phyloP scores from a whole-genome alignment of 2,797 vertebrate species.

The Lepus oiostolus region DNA sequence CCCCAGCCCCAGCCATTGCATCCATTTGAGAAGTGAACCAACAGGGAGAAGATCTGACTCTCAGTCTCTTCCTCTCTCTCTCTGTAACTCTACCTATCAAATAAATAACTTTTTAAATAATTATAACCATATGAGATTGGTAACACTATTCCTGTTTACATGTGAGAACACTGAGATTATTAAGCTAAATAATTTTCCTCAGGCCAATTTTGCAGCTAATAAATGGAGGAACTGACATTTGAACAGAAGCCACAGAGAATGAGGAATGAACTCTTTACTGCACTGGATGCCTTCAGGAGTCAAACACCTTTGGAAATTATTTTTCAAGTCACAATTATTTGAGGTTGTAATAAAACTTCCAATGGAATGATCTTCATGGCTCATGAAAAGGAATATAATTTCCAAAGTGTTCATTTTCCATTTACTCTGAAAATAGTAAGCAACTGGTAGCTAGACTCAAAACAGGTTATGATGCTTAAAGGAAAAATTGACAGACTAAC shows the following conservation, averaged over 20 bases:
- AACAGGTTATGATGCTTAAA: constrained; percentile 47
- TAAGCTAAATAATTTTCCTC: background rate
- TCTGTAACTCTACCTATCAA: too few relatives aligned
- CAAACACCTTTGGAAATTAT: constrained; percentile 28
- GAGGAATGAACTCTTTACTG: constrained; percentile 2
- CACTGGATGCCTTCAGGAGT: background rate
- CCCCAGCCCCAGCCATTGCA: too few relatives aligned
- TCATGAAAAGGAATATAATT: constrained; percentile 47
- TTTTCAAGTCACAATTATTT: constrained; percentile 14
- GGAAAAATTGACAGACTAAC: background rate
- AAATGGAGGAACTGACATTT: background rate
- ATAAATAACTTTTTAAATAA: too few relatives aligned
- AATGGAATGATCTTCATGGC: constrained; percentile 4
- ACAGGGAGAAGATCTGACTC: too few relatives aligned
- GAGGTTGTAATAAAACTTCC: constrained; percentile 30
- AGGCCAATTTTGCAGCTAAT: background rate
- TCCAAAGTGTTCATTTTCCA: constrained; percentile 47
- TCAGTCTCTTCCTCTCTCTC: too few relatives aligned
- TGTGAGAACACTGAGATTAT: background rate
- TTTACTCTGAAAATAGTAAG: constrained; percentile 38
- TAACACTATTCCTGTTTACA: background rate
- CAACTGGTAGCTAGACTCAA: background rate
- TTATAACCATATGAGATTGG: background rate
- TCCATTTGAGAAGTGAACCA: too few relatives aligned
- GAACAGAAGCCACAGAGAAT: background rate